Conservation (phyloP, 1,140 invertebrate genomes). For the Hylaeus anthracinus region DNA sequence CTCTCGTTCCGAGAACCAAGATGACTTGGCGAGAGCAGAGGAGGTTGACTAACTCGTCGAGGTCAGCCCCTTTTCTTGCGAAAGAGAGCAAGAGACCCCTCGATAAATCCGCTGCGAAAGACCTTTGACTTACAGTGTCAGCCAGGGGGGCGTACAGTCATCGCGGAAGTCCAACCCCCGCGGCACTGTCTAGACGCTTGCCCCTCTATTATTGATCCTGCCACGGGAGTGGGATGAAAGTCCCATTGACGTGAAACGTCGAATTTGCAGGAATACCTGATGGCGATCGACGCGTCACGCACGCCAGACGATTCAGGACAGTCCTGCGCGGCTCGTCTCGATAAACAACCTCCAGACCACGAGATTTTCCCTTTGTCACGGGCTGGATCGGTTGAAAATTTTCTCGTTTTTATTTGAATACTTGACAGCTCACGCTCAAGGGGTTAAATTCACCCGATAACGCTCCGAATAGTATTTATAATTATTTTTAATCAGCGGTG, state of each 20-base stretch:
- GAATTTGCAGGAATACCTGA: constrained; percentile 52
- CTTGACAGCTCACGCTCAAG: too few relatives aligned
- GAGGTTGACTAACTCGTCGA: constrained; percentile 25
- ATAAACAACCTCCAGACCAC: background rate
- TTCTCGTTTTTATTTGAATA: too few relatives aligned
- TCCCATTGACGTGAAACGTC: constrained; percentile 60
- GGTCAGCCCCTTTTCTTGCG: constrained; percentile 36
- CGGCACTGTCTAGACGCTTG: constrained; percentile 60
- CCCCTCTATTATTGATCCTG: constrained; percentile 65
- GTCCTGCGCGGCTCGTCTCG: background rate
- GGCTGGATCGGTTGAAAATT: background rate
- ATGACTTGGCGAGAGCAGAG: background rate
- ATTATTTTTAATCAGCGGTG: too few relatives aligned
- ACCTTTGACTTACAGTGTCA: constrained; percentile 63
- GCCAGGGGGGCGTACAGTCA: constrained; percentile 52
- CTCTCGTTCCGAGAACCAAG: background rate
- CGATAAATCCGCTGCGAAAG: constrained; percentile 62
- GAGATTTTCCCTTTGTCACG: too few relatives aligned
- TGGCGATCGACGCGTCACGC: constrained; percentile 33
- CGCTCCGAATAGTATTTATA: too few relatives aligned
- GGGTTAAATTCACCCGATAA: too few relatives aligned
- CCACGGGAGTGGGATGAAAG: constrained; percentile 61
- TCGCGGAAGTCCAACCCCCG: constrained; percentile 58
- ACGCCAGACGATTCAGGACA: background rate
- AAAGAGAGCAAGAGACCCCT: constrained; percentile 34